These are phyloP conservation scores for Sibirionetta formosa DNA, from an alignment of 2,797 vertebrate species.

Conservation along the genomic window DNA sequence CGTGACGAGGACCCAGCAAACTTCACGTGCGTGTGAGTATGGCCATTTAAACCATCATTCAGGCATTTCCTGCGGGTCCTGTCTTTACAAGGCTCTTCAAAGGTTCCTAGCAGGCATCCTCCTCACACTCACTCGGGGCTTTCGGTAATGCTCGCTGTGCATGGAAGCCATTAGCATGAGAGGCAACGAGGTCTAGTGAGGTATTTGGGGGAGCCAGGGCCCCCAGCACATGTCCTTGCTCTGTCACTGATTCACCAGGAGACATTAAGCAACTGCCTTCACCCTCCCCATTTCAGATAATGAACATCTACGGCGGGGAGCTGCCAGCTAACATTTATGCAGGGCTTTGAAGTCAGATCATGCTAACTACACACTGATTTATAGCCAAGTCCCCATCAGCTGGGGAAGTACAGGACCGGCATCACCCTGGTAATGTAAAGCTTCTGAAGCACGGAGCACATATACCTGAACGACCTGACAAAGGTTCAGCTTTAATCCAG, in stretches of 20 bases:
- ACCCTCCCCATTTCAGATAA: accelerated
- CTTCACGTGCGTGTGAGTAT: background rate
- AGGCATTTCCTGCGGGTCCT: background rate
- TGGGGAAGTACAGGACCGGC: background rate
- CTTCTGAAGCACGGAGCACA: background rate
- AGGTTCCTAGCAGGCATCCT: background rate
- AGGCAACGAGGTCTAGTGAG: background rate
- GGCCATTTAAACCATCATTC: background rate
- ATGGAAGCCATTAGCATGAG: background rate
- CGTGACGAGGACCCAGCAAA: background rate
- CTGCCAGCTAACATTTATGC: background rate
- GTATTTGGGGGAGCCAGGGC: background rate
- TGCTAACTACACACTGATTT: slow-evolving; percentile 12
- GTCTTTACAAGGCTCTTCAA: background rate
- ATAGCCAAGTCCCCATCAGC: background rate
- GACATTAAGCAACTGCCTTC: background rate
- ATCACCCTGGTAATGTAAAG: background rate
- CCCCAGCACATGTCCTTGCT: background rate
- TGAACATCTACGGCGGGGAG: background rate
- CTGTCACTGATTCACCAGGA: background rate
- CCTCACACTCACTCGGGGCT: background rate
- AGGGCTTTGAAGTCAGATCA: slow-evolving; percentile 17
- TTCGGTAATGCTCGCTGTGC: background rate
- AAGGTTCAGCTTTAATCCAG: background rate
- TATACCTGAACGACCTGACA: background rate